Percentiles rank a stretch among this genome's conserved stretches.
These are phyloP conservation scores for Alloscopus bannaensis DNA, from an alignment of 2,888 invertebrate genomes.

Conservation along the genomic window DNA sequence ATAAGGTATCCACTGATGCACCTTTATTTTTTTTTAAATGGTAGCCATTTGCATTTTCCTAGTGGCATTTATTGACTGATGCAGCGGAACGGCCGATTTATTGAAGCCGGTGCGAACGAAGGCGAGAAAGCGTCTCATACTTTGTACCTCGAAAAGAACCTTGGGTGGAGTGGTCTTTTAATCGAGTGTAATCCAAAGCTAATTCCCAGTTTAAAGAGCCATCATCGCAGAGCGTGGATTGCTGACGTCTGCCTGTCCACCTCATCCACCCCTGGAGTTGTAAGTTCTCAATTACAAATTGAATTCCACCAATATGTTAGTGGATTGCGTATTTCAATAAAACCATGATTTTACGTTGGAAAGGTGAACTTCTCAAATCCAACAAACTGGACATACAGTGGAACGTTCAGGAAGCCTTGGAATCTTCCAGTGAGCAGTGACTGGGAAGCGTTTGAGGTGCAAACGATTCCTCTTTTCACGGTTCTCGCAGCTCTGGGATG, in stretches of 20 bases:
- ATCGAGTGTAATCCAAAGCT: slow-evolving; percentile 25
- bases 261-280: not conserved
- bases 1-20: slow-evolving; percentile 11
- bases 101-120: slow-evolving; percentile 30
- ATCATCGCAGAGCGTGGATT: slow-evolving; percentile 15
- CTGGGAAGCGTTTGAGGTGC: slow-evolving; percentile 10
- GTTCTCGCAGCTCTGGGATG: slow-evolving; percentile 14
- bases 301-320: not conserved
- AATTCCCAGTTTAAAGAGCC: not conserved
- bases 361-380: slow-evolving; percentile 19
- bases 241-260: slow-evolving; percentile 8
- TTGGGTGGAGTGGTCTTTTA: slow-evolving; percentile 21
- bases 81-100: slow-evolving; percentile 36
- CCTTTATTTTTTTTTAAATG: no score
- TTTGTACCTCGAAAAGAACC: not conserved
- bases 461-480: slow-evolving; percentile 20
- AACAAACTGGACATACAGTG: slow-evolving; percentile 11
- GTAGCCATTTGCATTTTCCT: not conserved
- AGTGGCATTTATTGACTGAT: not conserved
- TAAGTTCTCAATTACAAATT: not conserved
- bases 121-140: slow-evolving; percentile 7
- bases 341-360: not conserved
- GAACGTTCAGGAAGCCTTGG: slow-evolving; percentile 5
- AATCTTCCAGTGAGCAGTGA: not conserved
- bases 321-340: no score